Base-by-base conservation (phyloP, 1,140 invertebrate species). In the Drosophila pachea region DNA sequence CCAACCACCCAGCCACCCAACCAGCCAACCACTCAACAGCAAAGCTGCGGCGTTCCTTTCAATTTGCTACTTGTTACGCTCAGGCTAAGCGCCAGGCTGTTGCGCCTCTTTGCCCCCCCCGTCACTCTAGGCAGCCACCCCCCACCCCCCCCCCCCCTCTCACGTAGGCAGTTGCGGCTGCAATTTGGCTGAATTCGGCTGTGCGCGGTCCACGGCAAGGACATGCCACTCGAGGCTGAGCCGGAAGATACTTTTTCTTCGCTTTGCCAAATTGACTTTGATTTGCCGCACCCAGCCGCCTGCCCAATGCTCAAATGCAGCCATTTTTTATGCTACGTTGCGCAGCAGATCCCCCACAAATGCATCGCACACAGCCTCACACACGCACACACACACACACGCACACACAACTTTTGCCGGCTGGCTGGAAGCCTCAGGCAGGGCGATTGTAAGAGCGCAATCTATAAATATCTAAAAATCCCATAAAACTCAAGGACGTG, bases 381-480 rank as follows among this genome's bases (percentile, higher is more conserved):
- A 55, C 22, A 56, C 35, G 22, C 43, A 47, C 47, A 52, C 47
- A 47, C 47, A 47, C 40, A 53, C 38, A 42, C 5, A 50, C 31
- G 33, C 43, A 60, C 48, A 62, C 38, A 29, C 16, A 59, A 45
- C 38, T 45, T 60, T 31, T 61, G 63, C 36, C 42, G 63, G 32
- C 43, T 29, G 33, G 29, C 56, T 31, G 8, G 11, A 43, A 52
- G 36, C 38, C 45, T 43, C 50, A 48, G 48, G 40, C 60, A 40
- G 60, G 53, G 52, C 68, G 63, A 67, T 66, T 67, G 68, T 49
- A 53, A 61, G 68, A 66, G 73, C 67, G 76, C 79, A 75, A 83
- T 83, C 78, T 84, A 84, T 82, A 84, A 83, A 83, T 83, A 83
- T 84, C 79, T 78, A 61, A 73, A 82, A 81, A 77, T 77, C 74